These are phyloP conservation scores for Campoplex nolae DNA, from an alignment of 2,888 invertebrate genomes.

Conservation along the genomic window DNA sequence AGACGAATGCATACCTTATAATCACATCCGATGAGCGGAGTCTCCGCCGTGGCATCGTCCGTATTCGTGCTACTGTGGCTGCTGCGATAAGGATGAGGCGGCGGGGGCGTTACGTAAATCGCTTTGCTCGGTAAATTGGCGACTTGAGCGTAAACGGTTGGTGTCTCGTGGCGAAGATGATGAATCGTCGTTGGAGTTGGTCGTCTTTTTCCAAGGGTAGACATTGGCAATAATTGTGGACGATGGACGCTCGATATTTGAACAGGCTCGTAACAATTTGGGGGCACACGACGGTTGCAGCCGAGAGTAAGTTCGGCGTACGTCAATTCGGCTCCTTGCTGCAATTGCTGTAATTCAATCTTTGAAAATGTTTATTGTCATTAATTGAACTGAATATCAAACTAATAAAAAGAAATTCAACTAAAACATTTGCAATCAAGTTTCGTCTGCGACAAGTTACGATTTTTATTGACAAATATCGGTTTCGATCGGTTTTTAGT, in stretches of 20 bases:
- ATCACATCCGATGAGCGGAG: constrained; percentile 83
- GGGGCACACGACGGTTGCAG: constrained; percentile 80
- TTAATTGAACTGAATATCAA: not conserved
- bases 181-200: constrained; percentile 66
- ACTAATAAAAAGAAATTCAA: not conserved
- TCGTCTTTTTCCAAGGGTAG: constrained; percentile 80
- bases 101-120: constrained; percentile 82
- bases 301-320: constrained; percentile 81
- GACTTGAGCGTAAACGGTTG: constrained; percentile 82
- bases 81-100: constrained; percentile 78
- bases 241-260: constrained; percentile 80
- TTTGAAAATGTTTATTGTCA: too few relatives aligned
- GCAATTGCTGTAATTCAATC: constrained; percentile 40
- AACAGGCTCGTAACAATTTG: constrained; percentile 82
- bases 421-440: not conserved
- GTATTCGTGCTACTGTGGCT: constrained; percentile 42
- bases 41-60: constrained; percentile 82
- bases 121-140: constrained; percentile 79
- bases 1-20: constrained; percentile 78
- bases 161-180: constrained; percentile 67
- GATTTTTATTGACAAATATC: too few relatives aligned
- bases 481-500: not conserved
- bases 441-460: not conserved
- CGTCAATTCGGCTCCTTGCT: constrained; percentile 79
- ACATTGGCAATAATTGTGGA: constrained; percentile 81